Base-by-base conservation (phyloP, 2,888 invertebrate genomes). In the Amiota minor region DNA sequence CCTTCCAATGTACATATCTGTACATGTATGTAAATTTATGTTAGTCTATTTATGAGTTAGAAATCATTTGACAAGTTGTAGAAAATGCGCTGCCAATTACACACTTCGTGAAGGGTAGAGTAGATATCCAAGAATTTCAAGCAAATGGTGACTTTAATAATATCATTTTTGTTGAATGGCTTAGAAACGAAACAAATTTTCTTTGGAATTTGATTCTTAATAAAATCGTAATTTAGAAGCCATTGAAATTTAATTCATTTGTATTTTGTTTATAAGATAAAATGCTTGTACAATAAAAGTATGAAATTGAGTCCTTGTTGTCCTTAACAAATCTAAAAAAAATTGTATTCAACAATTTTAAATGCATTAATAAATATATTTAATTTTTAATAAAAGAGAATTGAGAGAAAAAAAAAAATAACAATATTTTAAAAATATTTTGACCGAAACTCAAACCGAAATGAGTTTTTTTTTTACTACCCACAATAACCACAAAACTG, bases 11-110 rank as follows among this genome's bases (percentile, higher is more conserved):
- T 35, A 35, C 6, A 23, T 23, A 23, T 23, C 3, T 23, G 23
- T 23, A 3, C 3, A 3, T 23, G 23, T 23, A 23, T 23, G 3
- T 23, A 23, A 2, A 23, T 23, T 2, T 23, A 23, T 23, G 3
- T 3, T 2, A 2, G 23, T 23, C 2, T 23, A 3, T 18, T 16
- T 56, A 10, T 16, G 56, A 56, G 56, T 16, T 56, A 56, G 20
- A 6, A 56, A 18, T 16, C 6, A 18, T 8, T 59, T 20, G 59
- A 59, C 20, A 59, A 18, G 16, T 59, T 64, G 64, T 46, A 46
- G 46, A 64, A 64, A 64, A 64, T 64, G 64, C 46, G 6, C 9
- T 64, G 64, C 64, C 64, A 64, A 64, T 64, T 64, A 64, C 64
- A 64, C 45, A 45, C 64, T 64, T 14, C 64, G 46, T 64, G 45